Evolutionary conservation across 2,888 invertebrate species (phyloP).

Genomic region (Anoncus sp.): DNA sequence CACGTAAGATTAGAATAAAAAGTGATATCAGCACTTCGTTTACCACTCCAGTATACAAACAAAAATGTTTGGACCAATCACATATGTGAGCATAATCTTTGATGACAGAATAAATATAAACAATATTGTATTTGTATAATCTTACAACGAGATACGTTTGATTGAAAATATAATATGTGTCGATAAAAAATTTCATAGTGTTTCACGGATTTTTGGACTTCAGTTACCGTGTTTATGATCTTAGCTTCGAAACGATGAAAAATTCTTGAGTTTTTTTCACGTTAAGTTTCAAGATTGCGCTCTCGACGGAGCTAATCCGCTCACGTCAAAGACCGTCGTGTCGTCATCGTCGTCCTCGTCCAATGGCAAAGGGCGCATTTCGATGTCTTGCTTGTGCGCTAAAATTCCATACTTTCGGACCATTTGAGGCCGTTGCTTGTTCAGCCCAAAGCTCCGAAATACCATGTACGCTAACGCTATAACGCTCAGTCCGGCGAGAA

Average conservation of each 20-base stretch:
- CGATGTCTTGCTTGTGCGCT: slow-evolving; percentile 82
- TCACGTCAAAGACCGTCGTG: slow-evolving; percentile 81
- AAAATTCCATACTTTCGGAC: slow-evolving; percentile 83
- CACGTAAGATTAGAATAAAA: not conserved
- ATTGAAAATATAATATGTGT: slow-evolving; percentile 60
- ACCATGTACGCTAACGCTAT: slow-evolving; percentile 79
- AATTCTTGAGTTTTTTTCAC: not conserved
- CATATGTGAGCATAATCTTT: slow-evolving; percentile 63
- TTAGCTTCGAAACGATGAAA: not conserved
- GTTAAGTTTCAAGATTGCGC: slow-evolving; percentile 36
- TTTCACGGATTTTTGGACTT: slow-evolving; percentile 8
- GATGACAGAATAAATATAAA: slow-evolving; percentile 75
- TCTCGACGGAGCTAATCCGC: slow-evolving; percentile 56
- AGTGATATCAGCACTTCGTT: not conserved
- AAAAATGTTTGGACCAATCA: slow-evolving; percentile 1
- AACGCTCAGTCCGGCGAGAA: slow-evolving; percentile 80
- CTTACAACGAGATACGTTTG: slow-evolving; percentile 71
- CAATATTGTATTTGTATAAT: slow-evolving; percentile 75
- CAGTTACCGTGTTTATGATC: not conserved
- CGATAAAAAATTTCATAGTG: slow-evolving; percentile 43
- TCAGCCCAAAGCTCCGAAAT: slow-evolving; percentile 79
- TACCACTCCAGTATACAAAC: slow-evolving; percentile 46
- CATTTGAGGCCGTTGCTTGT: slow-evolving; percentile 80
- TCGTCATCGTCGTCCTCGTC: slow-evolving; percentile 84
- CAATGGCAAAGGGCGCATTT: slow-evolving; percentile 83